Base-by-base conservation (phyloP, 2,797 vertebrate genomes). In the Rhinichthys osculus region DNA sequence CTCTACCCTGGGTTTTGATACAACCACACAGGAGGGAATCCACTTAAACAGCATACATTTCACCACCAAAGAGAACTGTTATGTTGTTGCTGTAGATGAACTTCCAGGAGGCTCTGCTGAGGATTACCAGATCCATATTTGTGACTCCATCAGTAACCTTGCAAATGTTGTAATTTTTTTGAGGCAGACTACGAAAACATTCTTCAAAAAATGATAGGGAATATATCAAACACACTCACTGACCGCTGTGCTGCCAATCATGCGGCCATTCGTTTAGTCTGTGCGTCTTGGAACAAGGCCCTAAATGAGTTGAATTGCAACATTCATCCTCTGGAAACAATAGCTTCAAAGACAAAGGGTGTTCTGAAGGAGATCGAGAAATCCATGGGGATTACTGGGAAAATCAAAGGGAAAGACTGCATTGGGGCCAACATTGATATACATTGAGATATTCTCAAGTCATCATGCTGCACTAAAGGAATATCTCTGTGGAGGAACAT, bases 401-500 rank as follows among this genome's bases (percentile, higher is more conserved):
- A 66, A 66, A 66, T 66, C 14, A 17, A 33, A 27, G 62, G 59
- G n/a, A 64, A 79, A 64, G 54, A 66, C 17, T 80, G 78, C 57
- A 80, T 47, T 66, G 59, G 35, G 9, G 59, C 57, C 7, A 66
- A 80, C n/a, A 80, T 80, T 66, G 57, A n/a, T n/a, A n/a, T n/a
- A n/a, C n/a, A n/a, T n/a, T 64, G 59, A n/a, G n/a, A 64, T 64
- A 64, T 64, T 27, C n/a, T 30, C 59, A 27, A 62, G 52, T 23
- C 30, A 78, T 78, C 77, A 78, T 7, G 27, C 77, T 38, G 54
- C 77, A 38, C 77, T 78, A 11, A 62, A 78, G 33, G 40, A 19
- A 13, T 62, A 78, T 78, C 10, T 78, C 77, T 78, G 30, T 78
- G 54, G 52, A 78, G 76, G 54, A 78, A 78, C 54, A 78, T 62